These are phyloP conservation scores for Menidia menidia DNA, from an alignment of 2,797 vertebrate species.

Conservation along the genomic window DNA sequence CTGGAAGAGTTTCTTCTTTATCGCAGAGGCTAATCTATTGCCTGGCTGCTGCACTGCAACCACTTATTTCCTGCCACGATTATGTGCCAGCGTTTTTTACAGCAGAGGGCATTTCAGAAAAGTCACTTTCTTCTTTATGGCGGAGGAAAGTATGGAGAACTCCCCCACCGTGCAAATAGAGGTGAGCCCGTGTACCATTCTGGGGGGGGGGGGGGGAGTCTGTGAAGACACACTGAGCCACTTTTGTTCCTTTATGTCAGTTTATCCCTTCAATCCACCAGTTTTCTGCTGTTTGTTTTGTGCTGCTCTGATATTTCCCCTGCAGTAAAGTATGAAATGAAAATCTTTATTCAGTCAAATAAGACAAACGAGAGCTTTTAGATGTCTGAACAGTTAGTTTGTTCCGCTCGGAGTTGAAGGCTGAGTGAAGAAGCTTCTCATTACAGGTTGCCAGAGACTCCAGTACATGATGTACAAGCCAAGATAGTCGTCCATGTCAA, in stretches of 20 bases:
- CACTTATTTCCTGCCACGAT: conserved; percentile 30
- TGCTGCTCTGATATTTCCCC: no score
- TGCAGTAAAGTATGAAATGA: no score
- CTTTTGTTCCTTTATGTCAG: no score
- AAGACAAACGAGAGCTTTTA: no score
- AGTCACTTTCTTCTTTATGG: background rate
- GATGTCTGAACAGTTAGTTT: no score
- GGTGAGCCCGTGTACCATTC: background rate
- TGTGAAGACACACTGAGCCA: no score
- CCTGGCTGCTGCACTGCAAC: conserved; percentile 30
- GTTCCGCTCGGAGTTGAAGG: no score
- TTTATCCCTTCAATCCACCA: no score
- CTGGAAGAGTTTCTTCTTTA: conserved; percentile 51
- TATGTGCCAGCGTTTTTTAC: conserved; percentile 26
- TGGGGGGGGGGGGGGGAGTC: no score
- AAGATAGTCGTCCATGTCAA: background rate
- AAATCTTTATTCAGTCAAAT: no score
- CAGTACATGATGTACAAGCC: background rate
- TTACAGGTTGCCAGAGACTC: background rate
- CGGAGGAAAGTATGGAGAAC: background rate
- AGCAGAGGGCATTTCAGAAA: conserved; percentile 26
- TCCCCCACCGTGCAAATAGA: background rate
- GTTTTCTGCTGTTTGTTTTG: no score
- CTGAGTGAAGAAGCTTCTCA: background rate
- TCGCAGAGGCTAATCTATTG: conserved; percentile 46